Evolutionary conservation across 53 echinoderm and acorn worm genomes (phyloP).

Genomic region (Holothuria leucospilota): DNA sequence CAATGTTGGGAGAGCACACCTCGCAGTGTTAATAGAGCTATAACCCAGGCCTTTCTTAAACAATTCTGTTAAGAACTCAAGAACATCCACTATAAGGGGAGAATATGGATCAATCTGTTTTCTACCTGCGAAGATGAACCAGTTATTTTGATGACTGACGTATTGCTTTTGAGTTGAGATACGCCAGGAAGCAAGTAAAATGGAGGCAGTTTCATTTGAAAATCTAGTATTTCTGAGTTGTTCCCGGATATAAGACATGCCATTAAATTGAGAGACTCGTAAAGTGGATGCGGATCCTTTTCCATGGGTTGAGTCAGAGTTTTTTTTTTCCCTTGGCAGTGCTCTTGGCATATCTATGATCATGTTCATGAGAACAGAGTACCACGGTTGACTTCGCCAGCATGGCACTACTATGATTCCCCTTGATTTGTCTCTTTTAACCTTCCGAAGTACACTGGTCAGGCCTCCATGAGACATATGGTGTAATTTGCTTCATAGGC

Average conservation of each 20-base stretch:
- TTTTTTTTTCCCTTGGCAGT: neutral
- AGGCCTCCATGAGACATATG: slow-evolving; percentile 57
- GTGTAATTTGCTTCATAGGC: slow-evolving; percentile 33
- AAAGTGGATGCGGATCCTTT: slow-evolving; percentile 35
- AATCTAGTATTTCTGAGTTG: too few relatives aligned
- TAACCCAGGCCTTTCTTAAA: slow-evolving; percentile 44
- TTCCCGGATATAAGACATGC: slow-evolving; percentile 40
- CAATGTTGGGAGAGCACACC: slow-evolving; percentile 41
- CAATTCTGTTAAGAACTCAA: slow-evolving; percentile 57
- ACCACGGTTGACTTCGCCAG: slow-evolving; percentile 48
- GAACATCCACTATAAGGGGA: too few relatives aligned
- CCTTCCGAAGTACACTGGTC: slow-evolving; percentile 25
- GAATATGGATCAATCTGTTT: too few relatives aligned
- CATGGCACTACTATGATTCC: slow-evolving; percentile 38
- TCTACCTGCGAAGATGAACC: too few relatives aligned
- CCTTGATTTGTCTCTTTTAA: slow-evolving; percentile 29
- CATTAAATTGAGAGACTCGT: slow-evolving; percentile 9
- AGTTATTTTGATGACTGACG: too few relatives aligned
- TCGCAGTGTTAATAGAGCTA: slow-evolving; percentile 53
- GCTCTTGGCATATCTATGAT: too few relatives aligned
- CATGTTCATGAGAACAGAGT: slow-evolving; percentile 2
- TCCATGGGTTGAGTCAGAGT: slow-evolving; percentile 20
- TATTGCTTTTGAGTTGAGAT: too few relatives aligned
- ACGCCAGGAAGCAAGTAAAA: too few relatives aligned
- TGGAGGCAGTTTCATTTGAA: too few relatives aligned